phyloP scores from a whole-genome alignment of 2,888 invertebrate genomes.

The Watsonalla cultraria region DNA sequence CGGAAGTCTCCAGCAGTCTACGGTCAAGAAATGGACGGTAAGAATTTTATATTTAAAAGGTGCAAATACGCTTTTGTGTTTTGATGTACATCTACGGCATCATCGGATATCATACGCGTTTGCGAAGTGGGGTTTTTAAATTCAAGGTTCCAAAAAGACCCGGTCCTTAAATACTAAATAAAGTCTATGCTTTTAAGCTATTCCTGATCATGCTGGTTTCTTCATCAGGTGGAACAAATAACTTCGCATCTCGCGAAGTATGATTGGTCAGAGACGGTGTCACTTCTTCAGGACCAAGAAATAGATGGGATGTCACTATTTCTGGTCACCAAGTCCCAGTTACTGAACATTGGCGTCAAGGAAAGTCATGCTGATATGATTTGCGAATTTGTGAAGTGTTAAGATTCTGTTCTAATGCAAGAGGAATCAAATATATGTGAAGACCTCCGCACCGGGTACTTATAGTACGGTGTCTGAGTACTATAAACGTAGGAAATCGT shows the following conservation, averaged over 20 bases:
- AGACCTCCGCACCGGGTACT: too few relatives aligned
- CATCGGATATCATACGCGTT: too few relatives aligned
- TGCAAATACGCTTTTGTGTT: too few relatives aligned
- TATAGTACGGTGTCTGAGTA: too few relatives aligned
- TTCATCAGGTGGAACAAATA: constrained; percentile 48
- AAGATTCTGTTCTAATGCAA: too few relatives aligned
- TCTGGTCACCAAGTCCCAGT: constrained; percentile 53
- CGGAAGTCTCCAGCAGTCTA: constrained; percentile 25
- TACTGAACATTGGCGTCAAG: constrained; percentile 52
- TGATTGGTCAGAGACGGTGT: constrained; percentile 54
- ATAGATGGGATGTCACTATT: constrained; percentile 65
- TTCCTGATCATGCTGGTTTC: background rate
- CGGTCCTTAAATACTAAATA: too few relatives aligned
- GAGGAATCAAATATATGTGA: too few relatives aligned
- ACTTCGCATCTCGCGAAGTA: constrained; percentile 40
- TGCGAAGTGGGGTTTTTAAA: too few relatives aligned
- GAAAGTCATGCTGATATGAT: constrained; percentile 57
- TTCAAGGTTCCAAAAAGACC: too few relatives aligned
- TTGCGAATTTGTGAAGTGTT: constrained; percentile 48
- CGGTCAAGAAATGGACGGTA: constrained; percentile 62
- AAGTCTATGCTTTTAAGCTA: too few relatives aligned
- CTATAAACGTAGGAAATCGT: too few relatives aligned
- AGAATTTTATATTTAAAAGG: constrained; percentile 14
- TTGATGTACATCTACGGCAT: too few relatives aligned
- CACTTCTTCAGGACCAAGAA: constrained; percentile 58